These are phyloP conservation scores for Colletes gigas DNA, from an alignment of 1,140 invertebrate genomes.

Conservation along the genomic window DNA sequence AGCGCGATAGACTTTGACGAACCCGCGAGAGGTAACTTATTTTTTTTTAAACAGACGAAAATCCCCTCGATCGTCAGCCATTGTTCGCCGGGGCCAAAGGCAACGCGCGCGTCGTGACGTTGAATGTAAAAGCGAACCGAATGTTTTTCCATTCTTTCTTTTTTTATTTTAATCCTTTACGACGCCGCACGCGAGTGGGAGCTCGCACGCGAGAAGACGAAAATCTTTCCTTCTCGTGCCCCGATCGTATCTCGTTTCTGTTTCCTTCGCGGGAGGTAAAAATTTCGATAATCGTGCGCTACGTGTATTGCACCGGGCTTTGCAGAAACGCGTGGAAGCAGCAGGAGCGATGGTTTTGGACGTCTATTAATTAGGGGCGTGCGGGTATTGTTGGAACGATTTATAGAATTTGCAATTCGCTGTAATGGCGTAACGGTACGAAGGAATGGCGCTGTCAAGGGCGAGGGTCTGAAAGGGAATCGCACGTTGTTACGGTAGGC, in stretches of 20 bases:
- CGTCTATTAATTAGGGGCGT: no score
- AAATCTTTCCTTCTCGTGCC: constrained; percentile 52
- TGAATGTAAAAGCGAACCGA: not conserved
- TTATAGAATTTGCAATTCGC: no score
- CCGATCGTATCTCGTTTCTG: constrained; percentile 42
- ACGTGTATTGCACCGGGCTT: no score
- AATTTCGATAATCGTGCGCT: no score
- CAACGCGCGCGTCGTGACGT: not conserved
- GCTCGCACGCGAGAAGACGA: constrained; percentile 46
- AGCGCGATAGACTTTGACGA: constrained; percentile 14
- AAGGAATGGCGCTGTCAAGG: not conserved
- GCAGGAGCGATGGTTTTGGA: no score
- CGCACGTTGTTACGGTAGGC: not conserved
- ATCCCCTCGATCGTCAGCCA: not conserved
- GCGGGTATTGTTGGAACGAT: no score
- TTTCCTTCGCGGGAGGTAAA: not conserved
- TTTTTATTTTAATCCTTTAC: not conserved
- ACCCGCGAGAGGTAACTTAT: not conserved
- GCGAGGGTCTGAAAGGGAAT: not conserved
- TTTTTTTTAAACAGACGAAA: constrained; percentile 17
- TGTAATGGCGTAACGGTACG: not conserved
- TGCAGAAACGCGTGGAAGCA: no score
- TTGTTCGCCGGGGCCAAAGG: constrained; percentile 1
- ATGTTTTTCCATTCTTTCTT: no score
- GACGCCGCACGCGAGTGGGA: constrained; percentile 8